phyloP scores from a whole-genome alignment of 2,797 vertebrate species.

The Benthosema pterotum region DNA sequence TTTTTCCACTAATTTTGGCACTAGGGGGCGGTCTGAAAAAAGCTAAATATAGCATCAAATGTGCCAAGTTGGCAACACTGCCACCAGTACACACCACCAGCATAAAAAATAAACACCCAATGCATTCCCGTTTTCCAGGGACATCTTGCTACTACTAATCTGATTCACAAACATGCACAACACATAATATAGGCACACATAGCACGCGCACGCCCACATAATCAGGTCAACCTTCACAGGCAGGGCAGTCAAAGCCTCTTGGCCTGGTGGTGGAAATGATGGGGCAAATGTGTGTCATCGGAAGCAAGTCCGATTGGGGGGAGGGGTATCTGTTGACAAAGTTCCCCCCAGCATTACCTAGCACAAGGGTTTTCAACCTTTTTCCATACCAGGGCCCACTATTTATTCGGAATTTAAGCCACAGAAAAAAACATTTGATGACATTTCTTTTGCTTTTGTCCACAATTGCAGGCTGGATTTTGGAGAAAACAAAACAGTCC shows the following conservation, averaged over 20 bases:
- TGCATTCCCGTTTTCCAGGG: conserved; percentile 35
- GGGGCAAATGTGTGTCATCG: conserved; percentile 40
- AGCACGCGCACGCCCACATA: conserved; percentile 48
- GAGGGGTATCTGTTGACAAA: conserved; percentile 23
- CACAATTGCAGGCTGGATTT: too few relatives aligned
- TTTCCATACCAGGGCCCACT: too few relatives aligned
- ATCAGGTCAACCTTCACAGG: conserved; percentile 71
- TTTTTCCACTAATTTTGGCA: too few relatives aligned
- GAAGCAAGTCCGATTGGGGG: conserved; percentile 45
- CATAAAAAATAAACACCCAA: conserved; percentile 41
- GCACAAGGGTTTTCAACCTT: too few relatives aligned
- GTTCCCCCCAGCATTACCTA: conserved; percentile 29
- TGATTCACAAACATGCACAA: conserved; percentile 55
- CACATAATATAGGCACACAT: neutral
- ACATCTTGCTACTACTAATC: conserved; percentile 59
- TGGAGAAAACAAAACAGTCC: too few relatives aligned
- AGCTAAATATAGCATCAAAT: too few relatives aligned
- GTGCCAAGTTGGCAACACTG: too few relatives aligned
- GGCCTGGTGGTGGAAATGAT: conserved; percentile 41
- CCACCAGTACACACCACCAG: too few relatives aligned
- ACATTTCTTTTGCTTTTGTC: too few relatives aligned
- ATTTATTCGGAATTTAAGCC: too few relatives aligned
- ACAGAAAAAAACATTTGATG: too few relatives aligned
- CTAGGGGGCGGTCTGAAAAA: too few relatives aligned
- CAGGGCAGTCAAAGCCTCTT: conserved; percentile 67